Conservation (phyloP, 2,797 vertebrate species). For the Hippopotamyrus pictus region DNA sequence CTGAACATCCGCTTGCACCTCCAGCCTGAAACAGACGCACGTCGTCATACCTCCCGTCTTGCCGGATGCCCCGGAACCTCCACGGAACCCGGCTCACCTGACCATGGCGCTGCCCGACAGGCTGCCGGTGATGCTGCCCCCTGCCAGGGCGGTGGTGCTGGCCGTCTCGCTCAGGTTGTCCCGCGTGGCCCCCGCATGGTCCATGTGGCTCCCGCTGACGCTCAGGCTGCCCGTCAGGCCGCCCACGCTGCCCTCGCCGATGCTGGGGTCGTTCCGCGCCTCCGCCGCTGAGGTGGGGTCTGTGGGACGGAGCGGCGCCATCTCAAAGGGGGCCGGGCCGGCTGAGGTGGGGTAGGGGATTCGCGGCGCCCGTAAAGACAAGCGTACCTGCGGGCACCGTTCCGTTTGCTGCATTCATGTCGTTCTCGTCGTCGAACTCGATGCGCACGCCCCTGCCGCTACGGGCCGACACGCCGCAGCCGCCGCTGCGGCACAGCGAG, state of each 20-base stretch:
- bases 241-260: conserved; percentile 89
- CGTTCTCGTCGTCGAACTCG: conserved; percentile 96
- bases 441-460: conserved; percentile 74
- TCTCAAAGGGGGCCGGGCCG: neutral
- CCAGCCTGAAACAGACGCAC: conserved; percentile 64
- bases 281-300: conserved; percentile 88
- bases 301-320: conserved; percentile 33
- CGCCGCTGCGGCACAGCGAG: conserved; percentile 85
- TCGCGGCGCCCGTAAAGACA: neutral
- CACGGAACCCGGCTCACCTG: conserved; percentile 56
- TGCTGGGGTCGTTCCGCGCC: conserved; percentile 91
- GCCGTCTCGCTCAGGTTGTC: conserved; percentile 96
- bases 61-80: neutral
- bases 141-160: conserved; percentile 90
- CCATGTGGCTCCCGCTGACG: conserved; percentile 95
- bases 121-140: conserved; percentile 91
- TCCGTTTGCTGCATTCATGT: conserved; percentile 83
- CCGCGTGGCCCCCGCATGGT: conserved; percentile 81
- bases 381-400: conserved; percentile 77
- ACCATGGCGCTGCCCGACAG: conserved; percentile 90
- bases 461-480: neutral
- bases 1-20: conserved; percentile 96
- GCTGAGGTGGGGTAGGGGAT: neutral
- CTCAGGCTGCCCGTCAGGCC: conserved; percentile 90
- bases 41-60: neutral